A percentile compares a stretch with the other conserved stretches of the same genome.
Conservation (phyloP, 2,888 invertebrate species). For the Magallana nippona region DNA sequence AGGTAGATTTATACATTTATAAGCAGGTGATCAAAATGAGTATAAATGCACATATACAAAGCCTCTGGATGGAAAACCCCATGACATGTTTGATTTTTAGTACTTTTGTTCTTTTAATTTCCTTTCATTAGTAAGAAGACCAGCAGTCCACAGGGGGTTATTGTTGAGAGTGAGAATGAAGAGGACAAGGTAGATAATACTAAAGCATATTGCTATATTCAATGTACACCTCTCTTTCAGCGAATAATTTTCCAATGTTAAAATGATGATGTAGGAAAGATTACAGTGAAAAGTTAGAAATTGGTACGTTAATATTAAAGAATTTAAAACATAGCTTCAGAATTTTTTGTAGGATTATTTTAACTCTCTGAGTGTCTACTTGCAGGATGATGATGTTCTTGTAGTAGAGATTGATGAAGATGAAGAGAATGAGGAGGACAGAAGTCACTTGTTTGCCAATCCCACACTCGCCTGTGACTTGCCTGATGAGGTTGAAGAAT, state of each 20-base stretch:
- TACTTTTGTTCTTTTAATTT: neutral
- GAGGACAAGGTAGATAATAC: conserved; percentile 8
- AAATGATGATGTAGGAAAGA: too few species aligned
- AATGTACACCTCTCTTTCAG: too few species aligned
- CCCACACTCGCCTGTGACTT: conserved; percentile 66
- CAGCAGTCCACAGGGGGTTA: neutral
- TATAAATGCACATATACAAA: too few species aligned
- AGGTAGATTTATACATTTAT: conserved; percentile 35
- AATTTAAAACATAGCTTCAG: neutral
- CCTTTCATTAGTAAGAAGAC: neutral
- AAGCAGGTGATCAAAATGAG: too few species aligned
- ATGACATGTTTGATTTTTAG: too few species aligned
- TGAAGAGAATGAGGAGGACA: conserved; percentile 56
- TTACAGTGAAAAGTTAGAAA: too few species aligned
- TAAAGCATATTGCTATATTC: too few species aligned
- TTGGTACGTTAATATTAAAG: too few species aligned
- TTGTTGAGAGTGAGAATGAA: neutral
- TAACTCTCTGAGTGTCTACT: neutral
- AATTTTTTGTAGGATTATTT: neutral
- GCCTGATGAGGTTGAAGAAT: conserved; percentile 48
- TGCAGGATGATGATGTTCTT: conserved; percentile 37
- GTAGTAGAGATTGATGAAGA: conserved; percentile 57
- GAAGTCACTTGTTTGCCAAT: conserved; percentile 60
- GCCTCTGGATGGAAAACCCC: too few species aligned
- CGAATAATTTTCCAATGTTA: too few species aligned